phyloP scores from a whole-genome alignment of 2,797 vertebrate species.

The Enteromius fasciolatus region DNA sequence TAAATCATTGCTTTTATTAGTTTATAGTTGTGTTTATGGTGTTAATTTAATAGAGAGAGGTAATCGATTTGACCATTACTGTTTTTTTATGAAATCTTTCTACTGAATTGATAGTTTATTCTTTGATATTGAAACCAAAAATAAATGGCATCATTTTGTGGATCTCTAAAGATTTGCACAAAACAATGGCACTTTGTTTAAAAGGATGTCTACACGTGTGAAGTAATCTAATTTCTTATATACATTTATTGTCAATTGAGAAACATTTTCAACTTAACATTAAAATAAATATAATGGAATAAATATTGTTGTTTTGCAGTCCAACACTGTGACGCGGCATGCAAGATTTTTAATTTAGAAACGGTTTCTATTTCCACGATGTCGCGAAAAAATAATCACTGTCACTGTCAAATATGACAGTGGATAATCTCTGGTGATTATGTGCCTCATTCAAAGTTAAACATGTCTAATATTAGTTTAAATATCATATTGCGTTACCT shows the following conservation, averaged over 20 bases:
- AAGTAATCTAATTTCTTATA: not conserved
- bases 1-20: not conserved
- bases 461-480: too few relatives aligned
- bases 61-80: not conserved
- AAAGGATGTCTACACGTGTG: not conserved
- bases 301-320: not conserved
- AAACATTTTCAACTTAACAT: not conserved
- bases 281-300: not conserved
- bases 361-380: too few relatives aligned
- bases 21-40: not conserved
- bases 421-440: too few relatives aligned
- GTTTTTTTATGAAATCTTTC: not conserved
- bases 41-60: not conserved
- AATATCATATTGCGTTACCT: too few relatives aligned
- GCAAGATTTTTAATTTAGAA: too few relatives aligned
- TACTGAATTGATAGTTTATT: not conserved
- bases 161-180: conserved; percentile 1
- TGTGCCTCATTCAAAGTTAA: too few relatives aligned
- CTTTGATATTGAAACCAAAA: too few relatives aligned
- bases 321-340: not conserved
- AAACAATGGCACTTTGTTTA: not conserved
- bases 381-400: too few relatives aligned
- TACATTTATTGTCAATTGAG: not conserved
- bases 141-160: not conserved
- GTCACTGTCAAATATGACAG: too few relatives aligned